Percentiles rank a stretch among this genome's conserved stretches.
These are phyloP conservation scores for Xiphorhynchus erythropygius DNA, from an alignment of 2,797 vertebrate genomes.

Conservation along the genomic window DNA sequence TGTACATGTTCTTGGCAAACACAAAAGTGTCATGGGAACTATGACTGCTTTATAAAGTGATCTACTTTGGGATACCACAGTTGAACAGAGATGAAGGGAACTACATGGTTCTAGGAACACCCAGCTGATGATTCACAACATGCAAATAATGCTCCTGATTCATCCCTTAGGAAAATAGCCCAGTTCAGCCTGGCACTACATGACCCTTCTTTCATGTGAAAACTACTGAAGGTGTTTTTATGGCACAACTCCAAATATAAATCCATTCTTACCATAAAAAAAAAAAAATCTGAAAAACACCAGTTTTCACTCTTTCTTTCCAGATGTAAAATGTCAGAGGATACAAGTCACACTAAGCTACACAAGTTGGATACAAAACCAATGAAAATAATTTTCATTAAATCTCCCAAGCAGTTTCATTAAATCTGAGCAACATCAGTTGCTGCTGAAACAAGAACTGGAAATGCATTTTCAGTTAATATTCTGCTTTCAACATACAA, in stretches of 20 bases:
- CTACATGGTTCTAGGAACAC: neutral
- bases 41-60: neutral
- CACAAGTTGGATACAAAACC: neutral
- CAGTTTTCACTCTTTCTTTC: neutral
- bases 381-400: neutral
- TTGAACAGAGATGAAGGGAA: neutral
- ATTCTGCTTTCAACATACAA: neutral
- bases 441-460: neutral
- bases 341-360: neutral
- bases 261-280: neutral
- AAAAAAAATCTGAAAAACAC: neutral
- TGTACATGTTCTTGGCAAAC: neutral
- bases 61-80: neutral
- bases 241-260: neutral
- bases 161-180: neutral
- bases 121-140: constrained; percentile 16
- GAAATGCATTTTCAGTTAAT: neutral
- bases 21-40: neutral
- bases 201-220: neutral
- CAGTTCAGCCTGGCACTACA: neutral
- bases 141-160: neutral
- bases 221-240: neutral
- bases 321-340: neutral
- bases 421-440: neutral
- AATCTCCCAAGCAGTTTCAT: neutral